Percentiles rank a stretch among this genome's conserved stretches.
phyloP scores from a whole-genome alignment of 2,888 invertebrate genomes.

The Argyra leucocephala region DNA sequence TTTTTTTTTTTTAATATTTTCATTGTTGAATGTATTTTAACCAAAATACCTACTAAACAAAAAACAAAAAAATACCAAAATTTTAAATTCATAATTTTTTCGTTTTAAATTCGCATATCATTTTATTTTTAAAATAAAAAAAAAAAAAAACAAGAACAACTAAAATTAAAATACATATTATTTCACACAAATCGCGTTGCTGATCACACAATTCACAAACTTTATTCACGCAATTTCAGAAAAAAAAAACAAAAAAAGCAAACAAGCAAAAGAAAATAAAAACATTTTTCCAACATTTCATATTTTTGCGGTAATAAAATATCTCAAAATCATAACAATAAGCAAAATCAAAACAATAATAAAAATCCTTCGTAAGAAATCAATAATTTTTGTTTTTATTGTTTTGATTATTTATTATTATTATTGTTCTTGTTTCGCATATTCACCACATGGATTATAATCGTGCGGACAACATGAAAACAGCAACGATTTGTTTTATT shows the following conservation, averaged over 20 bases:
- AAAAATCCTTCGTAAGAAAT: background rate
- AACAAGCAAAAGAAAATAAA: background rate
- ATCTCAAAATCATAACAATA: background rate
- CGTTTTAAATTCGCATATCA: background rate
- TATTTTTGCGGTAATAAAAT: conserved; percentile 6
- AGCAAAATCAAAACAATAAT: background rate
- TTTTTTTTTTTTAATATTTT: background rate
- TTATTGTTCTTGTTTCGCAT: too few species aligned
- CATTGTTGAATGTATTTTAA: too few species aligned
- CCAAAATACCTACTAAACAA: too few species aligned
- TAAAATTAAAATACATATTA: background rate
- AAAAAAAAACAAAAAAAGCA: background rate
- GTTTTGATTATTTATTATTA: too few species aligned
- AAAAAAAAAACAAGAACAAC: background rate
- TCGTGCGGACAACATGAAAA: too few species aligned
- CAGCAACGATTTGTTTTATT: too few species aligned
- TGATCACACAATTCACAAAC: background rate
- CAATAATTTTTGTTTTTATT: too few species aligned
- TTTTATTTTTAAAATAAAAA: background rate
- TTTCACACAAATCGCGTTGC: conserved; percentile 4
- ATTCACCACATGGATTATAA: too few species aligned
- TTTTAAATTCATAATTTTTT: conserved; percentile 1
- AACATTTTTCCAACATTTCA: background rate
- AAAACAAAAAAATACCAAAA: background rate
- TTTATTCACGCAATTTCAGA: background rate